These are phyloP conservation scores for Terrapene triunguis DNA, from an alignment of 2,113 vertebrate genomes.

Conservation along the genomic window DNA sequence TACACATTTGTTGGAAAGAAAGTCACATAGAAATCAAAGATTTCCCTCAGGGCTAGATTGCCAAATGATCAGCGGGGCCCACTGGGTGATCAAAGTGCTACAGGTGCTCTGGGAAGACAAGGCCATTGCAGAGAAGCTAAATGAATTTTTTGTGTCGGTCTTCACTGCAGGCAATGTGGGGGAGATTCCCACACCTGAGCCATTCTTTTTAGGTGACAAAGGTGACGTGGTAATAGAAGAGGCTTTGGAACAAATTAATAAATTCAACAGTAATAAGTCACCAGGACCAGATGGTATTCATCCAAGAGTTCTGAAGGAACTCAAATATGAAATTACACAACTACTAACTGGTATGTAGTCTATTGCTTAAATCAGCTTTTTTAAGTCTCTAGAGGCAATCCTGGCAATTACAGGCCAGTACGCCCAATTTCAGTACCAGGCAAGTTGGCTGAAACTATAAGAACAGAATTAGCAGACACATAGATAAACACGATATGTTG, in stretches of 20 bases:
- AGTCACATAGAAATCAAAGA: neutral
- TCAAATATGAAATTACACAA: neutral
- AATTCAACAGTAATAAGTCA: neutral
- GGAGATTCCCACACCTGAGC: neutral
- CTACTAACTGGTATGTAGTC: neutral
- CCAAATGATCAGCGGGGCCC: neutral
- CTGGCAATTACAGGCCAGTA: neutral
- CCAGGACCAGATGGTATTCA: neutral
- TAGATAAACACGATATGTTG: neutral
- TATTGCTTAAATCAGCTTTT: neutral
- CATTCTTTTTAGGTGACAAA: neutral
- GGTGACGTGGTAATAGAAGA: neutral
- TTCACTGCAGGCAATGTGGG: neutral
- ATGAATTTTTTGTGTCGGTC: neutral
- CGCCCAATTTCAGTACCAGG: neutral
- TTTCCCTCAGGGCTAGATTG: neutral
- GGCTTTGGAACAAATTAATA: neutral
- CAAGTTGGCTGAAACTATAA: neutral
- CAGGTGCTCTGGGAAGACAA: neutral
- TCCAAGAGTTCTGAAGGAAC: neutral
- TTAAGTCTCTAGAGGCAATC: neutral
- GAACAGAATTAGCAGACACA: neutral
- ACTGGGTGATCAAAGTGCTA: neutral
- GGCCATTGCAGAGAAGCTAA: neutral
- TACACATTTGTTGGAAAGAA: neutral